Conservation (phyloP, 2,113 vertebrate species). For the Bucco capensis region DNA sequence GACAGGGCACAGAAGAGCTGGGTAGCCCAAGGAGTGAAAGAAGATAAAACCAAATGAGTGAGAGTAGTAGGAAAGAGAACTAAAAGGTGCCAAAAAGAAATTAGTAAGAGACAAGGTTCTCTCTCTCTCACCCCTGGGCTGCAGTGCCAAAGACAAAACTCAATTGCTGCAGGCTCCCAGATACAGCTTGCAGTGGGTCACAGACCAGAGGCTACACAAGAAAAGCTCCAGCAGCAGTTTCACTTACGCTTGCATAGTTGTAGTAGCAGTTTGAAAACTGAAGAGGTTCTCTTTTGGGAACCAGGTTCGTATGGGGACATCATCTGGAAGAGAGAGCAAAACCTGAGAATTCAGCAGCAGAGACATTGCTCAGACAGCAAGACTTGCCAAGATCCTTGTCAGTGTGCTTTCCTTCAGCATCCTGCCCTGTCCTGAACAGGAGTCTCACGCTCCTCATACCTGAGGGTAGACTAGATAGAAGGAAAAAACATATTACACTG, state of each 20-base stretch:
- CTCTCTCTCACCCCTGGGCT: not conserved
- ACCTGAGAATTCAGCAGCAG: not conserved
- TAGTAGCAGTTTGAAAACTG: constrained; percentile 94
- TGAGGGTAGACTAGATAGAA: too few relatives aligned
- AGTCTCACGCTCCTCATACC: not conserved
- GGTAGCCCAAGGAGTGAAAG: not conserved
- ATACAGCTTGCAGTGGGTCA: not conserved
- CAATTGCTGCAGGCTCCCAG: not conserved
- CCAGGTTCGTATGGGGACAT: constrained; percentile 87
- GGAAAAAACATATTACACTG: too few relatives aligned
- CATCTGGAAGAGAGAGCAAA: constrained; percentile 75
- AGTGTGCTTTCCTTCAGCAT: not conserved
- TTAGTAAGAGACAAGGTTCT: not conserved
- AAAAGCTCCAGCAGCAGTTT: not conserved
- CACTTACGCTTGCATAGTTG: constrained; percentile 99
- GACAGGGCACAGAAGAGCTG: not conserved
- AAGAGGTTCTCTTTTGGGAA: constrained; percentile 98
- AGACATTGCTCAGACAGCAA: not conserved
- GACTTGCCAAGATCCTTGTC: not conserved
- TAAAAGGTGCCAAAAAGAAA: not conserved
- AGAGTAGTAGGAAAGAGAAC: not conserved
- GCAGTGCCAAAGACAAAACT: not conserved
- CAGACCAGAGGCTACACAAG: not conserved
- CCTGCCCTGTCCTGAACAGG: not conserved
- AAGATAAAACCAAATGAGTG: not conserved